Conservation (phyloP, 2,113 vertebrate species). For the Nettapus auritus region DNA sequence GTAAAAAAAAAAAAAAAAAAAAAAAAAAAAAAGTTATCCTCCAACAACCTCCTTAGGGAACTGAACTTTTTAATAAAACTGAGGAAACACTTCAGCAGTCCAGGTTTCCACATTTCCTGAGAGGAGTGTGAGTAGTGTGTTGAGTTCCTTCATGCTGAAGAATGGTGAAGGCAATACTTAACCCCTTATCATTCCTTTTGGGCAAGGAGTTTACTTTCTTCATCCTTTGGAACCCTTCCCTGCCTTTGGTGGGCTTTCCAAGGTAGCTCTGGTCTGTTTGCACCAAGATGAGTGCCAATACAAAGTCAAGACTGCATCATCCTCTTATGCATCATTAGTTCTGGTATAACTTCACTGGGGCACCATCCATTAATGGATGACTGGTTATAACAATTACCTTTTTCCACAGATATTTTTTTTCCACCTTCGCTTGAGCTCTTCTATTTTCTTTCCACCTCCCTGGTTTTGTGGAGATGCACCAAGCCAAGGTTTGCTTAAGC, state of each 20-base stretch:
- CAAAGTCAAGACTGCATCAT: not conserved
- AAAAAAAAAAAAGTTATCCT: conserved; percentile 35
- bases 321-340: not conserved
- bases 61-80: conserved; percentile 3
- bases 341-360: not conserved
- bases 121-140: not conserved
- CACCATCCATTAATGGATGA: not conserved
- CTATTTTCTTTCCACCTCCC: not conserved
- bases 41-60: not conserved
- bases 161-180: not conserved
- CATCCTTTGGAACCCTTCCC: not conserved
- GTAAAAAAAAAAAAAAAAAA: not conserved
- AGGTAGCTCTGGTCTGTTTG: not conserved
- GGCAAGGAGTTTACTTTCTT: not conserved
- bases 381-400: not conserved
- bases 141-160: not conserved
- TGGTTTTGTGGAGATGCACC: not conserved
- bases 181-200: not conserved
- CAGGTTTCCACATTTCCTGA: not conserved
- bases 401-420: not conserved
- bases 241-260: not conserved
- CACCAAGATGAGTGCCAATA: not conserved
- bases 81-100: not conserved
- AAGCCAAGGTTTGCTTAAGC: conserved; percentile 3
- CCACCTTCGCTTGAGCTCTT: not conserved